Conservation (phyloP, 2,113 vertebrate species). For the Morone saxatilis region DNA sequence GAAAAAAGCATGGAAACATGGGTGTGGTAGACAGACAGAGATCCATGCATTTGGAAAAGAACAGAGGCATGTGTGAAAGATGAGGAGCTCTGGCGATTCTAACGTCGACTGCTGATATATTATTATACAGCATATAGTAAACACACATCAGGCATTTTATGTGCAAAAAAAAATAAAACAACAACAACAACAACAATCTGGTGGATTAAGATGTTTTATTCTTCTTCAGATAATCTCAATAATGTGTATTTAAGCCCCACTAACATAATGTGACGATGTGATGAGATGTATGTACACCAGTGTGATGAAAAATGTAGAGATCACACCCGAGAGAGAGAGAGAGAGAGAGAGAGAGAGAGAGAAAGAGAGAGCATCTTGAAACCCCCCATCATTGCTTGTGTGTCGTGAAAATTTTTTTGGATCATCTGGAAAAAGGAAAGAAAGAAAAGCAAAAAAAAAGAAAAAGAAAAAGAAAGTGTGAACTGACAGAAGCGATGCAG, state of each 20-base stretch:
- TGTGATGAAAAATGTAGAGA: conserved; percentile 73
- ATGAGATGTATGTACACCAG: conserved; percentile 54
- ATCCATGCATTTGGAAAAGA: conserved; percentile 1
- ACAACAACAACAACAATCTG: not conserved
- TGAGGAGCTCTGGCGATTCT: not conserved
- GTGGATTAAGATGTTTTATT: not conserved
- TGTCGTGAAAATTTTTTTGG: conserved; percentile 71
- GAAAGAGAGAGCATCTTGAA: conserved; percentile 49
- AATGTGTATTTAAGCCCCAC: conserved; percentile 12
- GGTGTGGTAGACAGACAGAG: conserved; percentile 48
- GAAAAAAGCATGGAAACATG: conserved; percentile 4
- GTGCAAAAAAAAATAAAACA: too few species aligned
- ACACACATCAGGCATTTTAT: too few species aligned
- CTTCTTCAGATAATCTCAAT: not conserved
- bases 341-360: conserved; percentile 46
- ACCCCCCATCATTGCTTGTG: conserved; percentile 65
- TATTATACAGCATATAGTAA: too few species aligned
- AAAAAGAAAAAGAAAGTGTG: not conserved
- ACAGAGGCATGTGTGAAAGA: not conserved
- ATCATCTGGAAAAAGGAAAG: conserved; percentile 20
- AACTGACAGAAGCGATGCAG: conserved; percentile 13
- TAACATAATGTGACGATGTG: conserved; percentile 36
- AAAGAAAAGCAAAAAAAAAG: not conserved
- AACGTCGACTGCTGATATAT: too few species aligned
- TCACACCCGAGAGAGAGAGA: conserved; percentile 57